These are phyloP conservation scores for Probaryconus sp. DNA, from an alignment of 1,140 invertebrate species.

Conservation along the genomic window DNA sequence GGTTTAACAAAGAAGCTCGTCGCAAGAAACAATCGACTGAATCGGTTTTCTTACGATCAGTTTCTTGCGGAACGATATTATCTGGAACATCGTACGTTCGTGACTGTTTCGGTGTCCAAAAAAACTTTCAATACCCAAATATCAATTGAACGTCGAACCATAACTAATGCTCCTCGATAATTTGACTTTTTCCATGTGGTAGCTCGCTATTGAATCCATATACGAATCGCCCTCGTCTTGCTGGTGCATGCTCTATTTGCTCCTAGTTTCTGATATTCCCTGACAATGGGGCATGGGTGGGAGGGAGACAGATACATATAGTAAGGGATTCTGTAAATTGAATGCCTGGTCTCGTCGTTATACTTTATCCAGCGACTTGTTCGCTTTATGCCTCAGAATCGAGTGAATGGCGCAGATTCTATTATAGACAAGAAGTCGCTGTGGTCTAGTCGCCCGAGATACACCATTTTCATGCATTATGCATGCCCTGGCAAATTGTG, in stretches of 20 bases:
- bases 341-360: slow-evolving; percentile 73
- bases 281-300: slow-evolving; percentile 47
- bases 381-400: slow-evolving; percentile 72
- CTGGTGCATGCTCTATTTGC: slow-evolving; percentile 51
- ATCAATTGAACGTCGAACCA: slow-evolving; percentile 39
- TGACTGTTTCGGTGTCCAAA: slow-evolving; percentile 7
- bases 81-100: slow-evolving; percentile 13
- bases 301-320: slow-evolving; percentile 16
- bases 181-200: slow-evolving; percentile 54
- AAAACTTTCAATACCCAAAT: slow-evolving; percentile 35
- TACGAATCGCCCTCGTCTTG: slow-evolving; percentile 39
- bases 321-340: slow-evolving; percentile 74
- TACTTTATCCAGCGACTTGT: slow-evolving; percentile 71
- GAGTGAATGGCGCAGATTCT: slow-evolving; percentile 75
- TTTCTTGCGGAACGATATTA: background rate
- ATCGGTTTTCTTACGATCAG: too few species aligned
- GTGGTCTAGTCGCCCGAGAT: slow-evolving; percentile 66
- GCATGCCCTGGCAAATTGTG: slow-evolving; percentile 75
- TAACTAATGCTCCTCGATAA: slow-evolving; percentile 53
- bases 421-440: slow-evolving; percentile 76
- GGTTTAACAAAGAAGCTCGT: too few species aligned
- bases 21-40: too few species aligned
- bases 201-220: slow-evolving; percentile 46
- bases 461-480: slow-evolving; percentile 75
- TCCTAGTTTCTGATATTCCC: slow-evolving; percentile 52